Conservation (phyloP, 1,140 invertebrate species). For the Caerostris darwini region DNA sequence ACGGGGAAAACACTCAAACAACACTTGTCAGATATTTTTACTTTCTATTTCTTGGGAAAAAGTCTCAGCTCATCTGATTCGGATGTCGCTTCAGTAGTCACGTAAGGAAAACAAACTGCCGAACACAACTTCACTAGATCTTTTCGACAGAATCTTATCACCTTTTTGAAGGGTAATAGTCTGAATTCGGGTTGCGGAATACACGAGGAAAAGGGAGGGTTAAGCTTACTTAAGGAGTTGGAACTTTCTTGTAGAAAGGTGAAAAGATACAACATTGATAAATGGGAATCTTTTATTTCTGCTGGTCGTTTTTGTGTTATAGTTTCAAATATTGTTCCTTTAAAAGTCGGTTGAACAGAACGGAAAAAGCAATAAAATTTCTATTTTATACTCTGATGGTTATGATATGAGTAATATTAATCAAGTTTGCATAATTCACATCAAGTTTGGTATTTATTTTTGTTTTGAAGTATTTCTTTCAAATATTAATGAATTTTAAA, state of each 20-base stretch:
- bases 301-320: too few relatives aligned
- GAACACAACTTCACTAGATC: not conserved
- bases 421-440: too few relatives aligned
- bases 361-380: too few relatives aligned
- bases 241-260: not conserved
- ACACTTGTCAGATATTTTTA: conserved; percentile 12
- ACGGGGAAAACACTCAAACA: not conserved
- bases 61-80: conserved; percentile 18
- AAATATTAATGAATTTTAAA: too few relatives aligned
- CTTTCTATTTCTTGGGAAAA: not conserved
- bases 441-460: too few relatives aligned
- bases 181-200: too few relatives aligned
- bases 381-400: too few relatives aligned
- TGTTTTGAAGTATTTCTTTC: too few relatives aligned
- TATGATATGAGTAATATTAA: too few relatives aligned
- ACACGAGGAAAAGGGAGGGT: not conserved
- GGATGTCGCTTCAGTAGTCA: not conserved
- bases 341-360: too few relatives aligned
- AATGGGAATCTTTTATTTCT: too few relatives aligned
- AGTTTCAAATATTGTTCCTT: too few relatives aligned
- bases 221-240: not conserved
- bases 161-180: not conserved
- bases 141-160: not conserved
- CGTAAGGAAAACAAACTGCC: not conserved
- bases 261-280: not conserved